Evolutionary conservation across 2,113 vertebrate genomes (phyloP).

Genomic region (Perca schrenkii): DNA sequence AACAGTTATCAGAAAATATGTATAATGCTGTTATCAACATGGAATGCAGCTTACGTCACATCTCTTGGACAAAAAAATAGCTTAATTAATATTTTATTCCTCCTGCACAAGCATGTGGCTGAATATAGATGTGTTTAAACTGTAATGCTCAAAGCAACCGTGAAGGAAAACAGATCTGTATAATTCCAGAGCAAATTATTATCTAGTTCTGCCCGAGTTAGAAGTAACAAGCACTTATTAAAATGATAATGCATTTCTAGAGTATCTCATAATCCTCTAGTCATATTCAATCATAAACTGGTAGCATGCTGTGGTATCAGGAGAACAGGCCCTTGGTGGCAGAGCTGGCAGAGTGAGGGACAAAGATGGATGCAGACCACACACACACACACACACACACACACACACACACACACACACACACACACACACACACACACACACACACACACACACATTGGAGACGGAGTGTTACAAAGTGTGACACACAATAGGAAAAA

Average conservation of each 20-base stretch:
- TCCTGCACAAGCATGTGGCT: constrained; percentile 6
- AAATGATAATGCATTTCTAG: constrained; percentile 32
- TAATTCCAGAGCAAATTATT: constrained; percentile 3
- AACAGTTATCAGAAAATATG: constrained; percentile 9
- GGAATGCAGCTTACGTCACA: neutral
- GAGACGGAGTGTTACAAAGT: constrained; percentile 10
- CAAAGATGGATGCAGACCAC: neutral
- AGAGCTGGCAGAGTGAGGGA: constrained; percentile 15
- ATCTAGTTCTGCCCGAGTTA: constrained; percentile 16
- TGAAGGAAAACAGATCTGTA: neutral
- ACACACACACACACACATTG: neutral
- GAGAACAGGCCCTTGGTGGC: constrained; percentile 1
- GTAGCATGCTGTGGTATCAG: neutral
- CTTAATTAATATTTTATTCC: constrained; percentile 18
- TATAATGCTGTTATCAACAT: neutral
- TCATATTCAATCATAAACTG: constrained; percentile 19
- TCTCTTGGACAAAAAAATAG: neutral
- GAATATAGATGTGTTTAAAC: neutral
- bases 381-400: neutral
- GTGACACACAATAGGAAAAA: constrained; percentile 22
- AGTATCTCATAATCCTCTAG: constrained; percentile 23
- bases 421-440: neutral
- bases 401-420: neutral
- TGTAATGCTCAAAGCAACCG: neutral
- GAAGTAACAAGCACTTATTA: constrained; percentile 48